A percentile compares a stretch with the other conserved stretches of the same genome.
Evolutionary conservation across 2,797 vertebrate genomes (phyloP).

Genomic region (Oreortyx pictus): DNA sequence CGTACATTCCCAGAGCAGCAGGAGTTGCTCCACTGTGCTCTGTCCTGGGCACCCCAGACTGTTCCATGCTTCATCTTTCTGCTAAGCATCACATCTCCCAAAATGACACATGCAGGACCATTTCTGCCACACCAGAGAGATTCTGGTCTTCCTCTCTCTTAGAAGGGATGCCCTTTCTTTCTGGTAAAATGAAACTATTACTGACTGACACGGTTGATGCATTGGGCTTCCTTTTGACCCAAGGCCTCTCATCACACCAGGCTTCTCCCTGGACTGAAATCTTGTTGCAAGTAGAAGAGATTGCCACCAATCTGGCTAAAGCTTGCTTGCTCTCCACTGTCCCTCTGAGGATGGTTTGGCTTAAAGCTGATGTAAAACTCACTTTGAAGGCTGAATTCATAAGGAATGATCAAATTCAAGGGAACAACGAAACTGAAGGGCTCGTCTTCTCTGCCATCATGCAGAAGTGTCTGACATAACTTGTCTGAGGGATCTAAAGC

Average conservation of each 20-base stretch:
- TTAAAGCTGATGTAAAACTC: not conserved
- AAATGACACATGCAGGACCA: not conserved
- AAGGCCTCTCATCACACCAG: not conserved
- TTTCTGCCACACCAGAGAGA: not conserved
- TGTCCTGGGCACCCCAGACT: rapidly evolving
- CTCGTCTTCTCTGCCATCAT: not conserved
- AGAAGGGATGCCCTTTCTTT: not conserved
- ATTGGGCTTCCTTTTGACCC: not conserved
- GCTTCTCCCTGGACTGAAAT: not conserved
- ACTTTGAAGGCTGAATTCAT: not conserved
- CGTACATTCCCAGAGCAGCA: rapidly evolving
- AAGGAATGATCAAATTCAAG: not conserved
- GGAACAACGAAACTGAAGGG: not conserved
- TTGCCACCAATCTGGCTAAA: not conserved
- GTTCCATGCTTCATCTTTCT: not conserved
- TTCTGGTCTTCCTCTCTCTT: not conserved
- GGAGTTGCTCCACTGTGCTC: not conserved
- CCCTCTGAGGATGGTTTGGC: not conserved
- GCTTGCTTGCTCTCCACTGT: not conserved
- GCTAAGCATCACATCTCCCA: not conserved
- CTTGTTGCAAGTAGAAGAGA: not conserved
- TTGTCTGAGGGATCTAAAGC: not conserved
- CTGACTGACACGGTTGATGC: not conserved
- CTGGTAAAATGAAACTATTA: not conserved
- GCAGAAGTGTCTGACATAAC: not conserved